Evolutionary conservation across 2,888 invertebrate species (phyloP), one percentile per base, ranked within the genome.

Genomic region (Metallyticus violacea): DNA sequence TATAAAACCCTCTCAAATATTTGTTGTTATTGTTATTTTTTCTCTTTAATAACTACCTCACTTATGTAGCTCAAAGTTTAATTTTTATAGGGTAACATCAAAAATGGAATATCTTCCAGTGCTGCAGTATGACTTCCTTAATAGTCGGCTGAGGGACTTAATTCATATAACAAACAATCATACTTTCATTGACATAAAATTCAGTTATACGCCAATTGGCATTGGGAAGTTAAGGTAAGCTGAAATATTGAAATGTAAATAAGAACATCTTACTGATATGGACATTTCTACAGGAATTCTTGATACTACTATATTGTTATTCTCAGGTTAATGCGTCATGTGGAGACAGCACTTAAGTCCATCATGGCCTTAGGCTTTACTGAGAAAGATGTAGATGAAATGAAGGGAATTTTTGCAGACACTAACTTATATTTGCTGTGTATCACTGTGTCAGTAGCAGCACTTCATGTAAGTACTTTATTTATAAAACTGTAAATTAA

Each of bases 321-420:
- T 89, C 89, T 85, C 88, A 93, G 97, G 87, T 92, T 98, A 89
- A 94, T 96, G 89, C 92, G 96, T 79, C 97, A 97, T 90, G 95
- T 97, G 88, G 95, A 96, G 89, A 93, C 95, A 26, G 96, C 97
- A 0, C 93, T 97, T 89, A 93, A 94, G 26, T 95, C 95, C 85
- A 93, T 98, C 89, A 92, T 94, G 83, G 90, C 92, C n/a, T 92
- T 97, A 85, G 98, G 98, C 6, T 99, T 99, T 90, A 96, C 96
- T 77, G 96, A 96, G 87, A 99, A 98, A 91, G 99, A 99, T 92
- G 93, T 98, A 76, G 99, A 99, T 92, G 99, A 99, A 93, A 96
- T 98, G 0, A 99, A 99, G 92, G 97, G 97, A 85, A 97, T 99
- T 89, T 98, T 99, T 92, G 97, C 97, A 0, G 99, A 99, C 90